Evolutionary conservation across 2,888 invertebrate species (phyloP).

Genomic region (Andrena hattorfiana): DNA sequence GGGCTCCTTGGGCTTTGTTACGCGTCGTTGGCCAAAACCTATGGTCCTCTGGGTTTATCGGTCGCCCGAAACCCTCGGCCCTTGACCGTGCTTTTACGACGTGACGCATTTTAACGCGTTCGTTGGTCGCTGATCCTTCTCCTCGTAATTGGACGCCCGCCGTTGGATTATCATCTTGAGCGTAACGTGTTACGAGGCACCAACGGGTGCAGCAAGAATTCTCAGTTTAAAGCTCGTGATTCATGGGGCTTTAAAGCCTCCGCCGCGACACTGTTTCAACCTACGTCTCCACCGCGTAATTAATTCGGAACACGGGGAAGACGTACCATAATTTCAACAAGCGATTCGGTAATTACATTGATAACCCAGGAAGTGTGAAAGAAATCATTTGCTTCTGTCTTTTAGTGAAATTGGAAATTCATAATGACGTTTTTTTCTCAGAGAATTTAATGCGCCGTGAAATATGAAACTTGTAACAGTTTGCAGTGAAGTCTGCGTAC

Average conservation of each 20-base stretch:
- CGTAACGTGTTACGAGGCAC: background rate
- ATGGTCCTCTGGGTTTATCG: slow-evolving; percentile 39
- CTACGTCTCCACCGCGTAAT: background rate
- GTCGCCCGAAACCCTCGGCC: slow-evolving; percentile 25
- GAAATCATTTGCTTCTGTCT: background rate
- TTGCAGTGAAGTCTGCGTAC: too few relatives aligned
- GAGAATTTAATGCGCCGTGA: background rate
- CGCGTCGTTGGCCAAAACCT: slow-evolving; percentile 46
- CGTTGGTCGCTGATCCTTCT: background rate
- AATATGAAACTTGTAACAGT: too few relatives aligned
- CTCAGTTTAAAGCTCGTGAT: slow-evolving; percentile 2
- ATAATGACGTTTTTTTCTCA: too few relatives aligned
- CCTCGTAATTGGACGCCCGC: slow-evolving; percentile 19
- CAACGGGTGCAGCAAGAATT: slow-evolving; percentile 17
- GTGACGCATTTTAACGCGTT: slow-evolving; percentile 20
- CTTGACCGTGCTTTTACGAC: slow-evolving; percentile 45
- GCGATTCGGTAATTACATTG: slow-evolving; percentile 24
- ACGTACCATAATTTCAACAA: background rate
- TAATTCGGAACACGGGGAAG: slow-evolving; percentile 20
- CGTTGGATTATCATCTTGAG: slow-evolving; percentile 20
- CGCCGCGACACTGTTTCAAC: too few relatives aligned
- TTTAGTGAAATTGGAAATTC: too few relatives aligned
- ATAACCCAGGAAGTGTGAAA: background rate
- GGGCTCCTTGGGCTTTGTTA: slow-evolving; percentile 36
- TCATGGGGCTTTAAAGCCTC: background rate